Evolutionary conservation across 2,113 vertebrate species (phyloP), one percentile per base, ranked within the genome.

Genomic region (Nycticryphes semicollaris): DNA sequence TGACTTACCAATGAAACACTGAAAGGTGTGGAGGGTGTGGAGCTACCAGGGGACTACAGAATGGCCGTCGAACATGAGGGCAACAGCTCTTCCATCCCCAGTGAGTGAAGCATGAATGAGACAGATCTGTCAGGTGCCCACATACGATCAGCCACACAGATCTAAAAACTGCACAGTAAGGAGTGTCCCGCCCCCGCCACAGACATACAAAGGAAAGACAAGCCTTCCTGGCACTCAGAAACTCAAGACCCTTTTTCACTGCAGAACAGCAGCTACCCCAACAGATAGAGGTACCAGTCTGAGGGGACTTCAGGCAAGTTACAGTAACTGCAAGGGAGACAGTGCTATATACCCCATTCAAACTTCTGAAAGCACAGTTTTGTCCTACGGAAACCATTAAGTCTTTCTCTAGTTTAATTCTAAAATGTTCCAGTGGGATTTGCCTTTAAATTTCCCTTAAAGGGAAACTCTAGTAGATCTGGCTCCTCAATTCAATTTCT

Each of bases 61-160:
- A 89, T 21, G 69, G 90, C 72, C 17, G 25, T 35, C 17, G 18
- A 90, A 89, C 73, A 39, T 25, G 59, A 79, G 53, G 82, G 66
- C 89, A 67, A 16, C 66, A 80, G 82, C 75, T 67, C 64, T 87
- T 88, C 62, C 94, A 94, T 94, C 88, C 87, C 89, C 14, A 95
- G 84, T 8, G 93, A 94, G 45, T 41, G 80, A 90, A 80, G 91
- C 83, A 89, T 77, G 73, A 93, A 95, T 94, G 91, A 90, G 86
- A 89, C 43, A 78, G 88, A 89, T 83, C 75, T 96, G 94, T 86
- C 95, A 95, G 86, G 78, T 93, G 94, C 77, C 76, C 84, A 68
- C 72, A 50, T 14, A 70, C 25, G 0, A 90, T 25, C 73, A 91
- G 84, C 82, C 89, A 84, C 82, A 53, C 6, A 2, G 68, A 90